Evolutionary conservation across 2,113 vertebrate genomes (phyloP).

Genomic region (Elgaria multicarinata): DNA sequence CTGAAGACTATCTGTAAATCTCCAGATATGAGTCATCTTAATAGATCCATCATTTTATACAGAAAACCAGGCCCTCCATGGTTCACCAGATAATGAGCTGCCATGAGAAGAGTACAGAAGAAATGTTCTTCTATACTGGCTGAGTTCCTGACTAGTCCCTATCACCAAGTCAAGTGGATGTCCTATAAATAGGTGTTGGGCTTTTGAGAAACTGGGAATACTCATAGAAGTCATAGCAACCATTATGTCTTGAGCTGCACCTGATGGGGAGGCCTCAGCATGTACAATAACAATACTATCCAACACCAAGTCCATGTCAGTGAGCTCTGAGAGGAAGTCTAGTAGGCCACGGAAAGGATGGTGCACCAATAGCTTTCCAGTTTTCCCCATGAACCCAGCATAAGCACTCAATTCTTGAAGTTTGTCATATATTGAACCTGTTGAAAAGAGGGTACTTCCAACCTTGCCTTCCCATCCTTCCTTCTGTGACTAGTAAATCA

Average conservation of each 20-base stretch:
- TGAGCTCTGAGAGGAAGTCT: neutral
- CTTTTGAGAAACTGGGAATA: neutral
- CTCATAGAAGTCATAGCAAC: neutral
- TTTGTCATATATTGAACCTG: neutral
- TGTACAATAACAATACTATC: neutral
- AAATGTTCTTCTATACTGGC: too few species aligned
- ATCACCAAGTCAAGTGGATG: neutral
- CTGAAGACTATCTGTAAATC: neutral
- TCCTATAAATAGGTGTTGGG: too few species aligned
- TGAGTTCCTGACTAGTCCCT: too few species aligned
- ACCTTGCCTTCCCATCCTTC: too few species aligned
- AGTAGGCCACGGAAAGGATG: too few species aligned
- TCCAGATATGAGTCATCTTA: neutral
- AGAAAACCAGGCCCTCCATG: neutral
- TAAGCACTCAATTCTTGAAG: too few species aligned
- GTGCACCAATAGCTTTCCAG: too few species aligned
- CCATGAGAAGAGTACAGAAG: neutral
- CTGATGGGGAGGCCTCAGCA: neutral
- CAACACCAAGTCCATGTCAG: neutral
- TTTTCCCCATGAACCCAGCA: too few species aligned
- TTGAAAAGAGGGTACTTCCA: neutral
- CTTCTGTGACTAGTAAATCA: neutral
- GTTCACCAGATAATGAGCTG: too few species aligned
- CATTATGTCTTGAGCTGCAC: neutral
- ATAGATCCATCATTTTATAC: neutral